These are phyloP conservation scores for Bos javanicus DNA, from an alignment of 2,113 vertebrate species.

Conservation along the genomic window DNA sequence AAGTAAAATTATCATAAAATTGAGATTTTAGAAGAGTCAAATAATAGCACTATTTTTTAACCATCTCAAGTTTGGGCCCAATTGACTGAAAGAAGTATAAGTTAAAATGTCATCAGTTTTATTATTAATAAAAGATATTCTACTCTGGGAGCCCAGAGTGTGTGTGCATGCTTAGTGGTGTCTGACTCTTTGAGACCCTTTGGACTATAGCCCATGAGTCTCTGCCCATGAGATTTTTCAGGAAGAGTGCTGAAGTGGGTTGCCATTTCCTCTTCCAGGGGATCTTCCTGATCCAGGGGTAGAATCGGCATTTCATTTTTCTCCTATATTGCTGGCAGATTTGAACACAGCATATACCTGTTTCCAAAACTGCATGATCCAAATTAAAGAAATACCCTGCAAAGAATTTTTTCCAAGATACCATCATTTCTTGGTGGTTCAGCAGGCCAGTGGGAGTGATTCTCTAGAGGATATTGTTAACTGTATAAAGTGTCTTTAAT, in stretches of 20 bases:
- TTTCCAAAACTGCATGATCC: not conserved
- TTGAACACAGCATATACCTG: not conserved
- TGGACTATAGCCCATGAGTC: not conserved
- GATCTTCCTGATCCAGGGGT: not conserved
- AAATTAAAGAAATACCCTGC: not conserved
- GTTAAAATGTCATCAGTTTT: not conserved
- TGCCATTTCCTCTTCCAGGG: not conserved
- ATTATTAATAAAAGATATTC: not conserved
- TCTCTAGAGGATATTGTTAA: not conserved
- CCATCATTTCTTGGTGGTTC: not conserved
- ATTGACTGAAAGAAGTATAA: not conserved
- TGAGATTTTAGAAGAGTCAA: not conserved
- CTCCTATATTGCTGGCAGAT: not conserved
- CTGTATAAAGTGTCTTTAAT: not conserved
- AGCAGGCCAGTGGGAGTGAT: too few species aligned
- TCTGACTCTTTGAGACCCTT: not conserved
- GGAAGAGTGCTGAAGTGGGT: not conserved
- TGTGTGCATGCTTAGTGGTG: not conserved
- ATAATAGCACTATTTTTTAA: not conserved
- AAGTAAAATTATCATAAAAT: not conserved
- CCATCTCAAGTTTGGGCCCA: not conserved
- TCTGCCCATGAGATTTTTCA: not conserved
- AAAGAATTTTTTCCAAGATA: not conserved
- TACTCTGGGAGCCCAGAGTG: accelerated
- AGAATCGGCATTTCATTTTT: not conserved